A percentile compares a stretch with the other conserved stretches of the same genome.
Evolutionary conservation across 2,888 invertebrate genomes (phyloP).

Genomic region (Pyrrhia umbra): DNA sequence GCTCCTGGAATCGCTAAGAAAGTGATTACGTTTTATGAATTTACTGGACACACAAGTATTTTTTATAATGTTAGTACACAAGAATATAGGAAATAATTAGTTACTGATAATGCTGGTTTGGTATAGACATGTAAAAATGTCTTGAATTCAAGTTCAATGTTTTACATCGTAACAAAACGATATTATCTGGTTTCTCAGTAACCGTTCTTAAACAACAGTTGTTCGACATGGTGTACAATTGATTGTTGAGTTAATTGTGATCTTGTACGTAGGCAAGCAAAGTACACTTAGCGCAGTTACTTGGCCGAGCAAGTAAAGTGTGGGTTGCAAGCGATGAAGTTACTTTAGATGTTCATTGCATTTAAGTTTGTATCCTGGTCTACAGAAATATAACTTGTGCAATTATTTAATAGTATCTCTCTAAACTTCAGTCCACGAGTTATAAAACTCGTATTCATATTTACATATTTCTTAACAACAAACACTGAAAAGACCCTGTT

Average conservation of each 20-base stretch:
- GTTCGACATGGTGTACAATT: slow-evolving; percentile 37
- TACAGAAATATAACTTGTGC: background rate
- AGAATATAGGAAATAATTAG: slow-evolving; percentile 1
- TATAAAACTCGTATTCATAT: background rate
- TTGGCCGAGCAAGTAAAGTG: background rate
- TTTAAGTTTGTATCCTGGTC: background rate
- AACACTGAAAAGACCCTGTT: background rate
- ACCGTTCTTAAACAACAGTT: slow-evolving; percentile 26
- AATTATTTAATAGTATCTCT: background rate
- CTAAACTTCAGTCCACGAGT: too few relatives aligned
- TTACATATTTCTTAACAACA: background rate
- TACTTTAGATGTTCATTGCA: background rate
- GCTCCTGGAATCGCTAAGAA: slow-evolving; percentile 59
- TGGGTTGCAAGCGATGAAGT: slow-evolving; percentile 7
- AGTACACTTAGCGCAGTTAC: slow-evolving; percentile 11
- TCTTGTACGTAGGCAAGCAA: slow-evolving; percentile 12
- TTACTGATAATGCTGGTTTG: slow-evolving; percentile 1
- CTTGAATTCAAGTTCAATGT: slow-evolving; percentile 24
- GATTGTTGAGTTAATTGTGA: slow-evolving; percentile 35
- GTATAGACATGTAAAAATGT: slow-evolving; percentile 9
- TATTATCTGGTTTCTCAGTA: slow-evolving; percentile 12
- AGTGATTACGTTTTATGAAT: slow-evolving; percentile 62
- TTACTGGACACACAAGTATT: slow-evolving; percentile 39
- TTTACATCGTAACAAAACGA: slow-evolving; percentile 10
- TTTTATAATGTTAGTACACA: slow-evolving; percentile 5